Conservation (phyloP, 1,140 invertebrate genomes). For the Trissolcus basalis region DNA sequence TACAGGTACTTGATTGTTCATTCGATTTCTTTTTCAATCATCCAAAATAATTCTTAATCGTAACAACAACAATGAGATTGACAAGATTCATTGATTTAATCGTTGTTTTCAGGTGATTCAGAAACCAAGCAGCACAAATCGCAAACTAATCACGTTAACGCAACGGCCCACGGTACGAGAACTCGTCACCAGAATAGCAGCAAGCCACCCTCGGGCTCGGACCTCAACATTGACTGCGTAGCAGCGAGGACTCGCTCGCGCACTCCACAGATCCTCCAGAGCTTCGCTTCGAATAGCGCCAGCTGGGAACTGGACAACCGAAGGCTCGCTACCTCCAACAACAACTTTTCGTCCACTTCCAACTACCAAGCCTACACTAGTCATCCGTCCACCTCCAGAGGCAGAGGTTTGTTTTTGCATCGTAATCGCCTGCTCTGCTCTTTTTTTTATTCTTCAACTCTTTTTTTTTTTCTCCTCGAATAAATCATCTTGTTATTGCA, state of each 20-base stretch:
- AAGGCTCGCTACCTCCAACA: slow-evolving; percentile 62
- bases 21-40: slow-evolving; percentile 7
- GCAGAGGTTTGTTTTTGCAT: slow-evolving; percentile 71
- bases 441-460: background rate
- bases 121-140: slow-evolving; percentile 71
- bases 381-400: slow-evolving; percentile 73
- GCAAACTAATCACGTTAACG: slow-evolving; percentile 65
- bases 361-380: slow-evolving; percentile 63
- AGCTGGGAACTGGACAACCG: slow-evolving; percentile 61
- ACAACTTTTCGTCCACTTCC: slow-evolving; percentile 61
- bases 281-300: slow-evolving; percentile 56
- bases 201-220: slow-evolving; percentile 63
- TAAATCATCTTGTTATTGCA: too few relatives aligned
- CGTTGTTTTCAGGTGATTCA: slow-evolving; percentile 53
- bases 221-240: slow-evolving; percentile 71
- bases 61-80: too few relatives aligned
- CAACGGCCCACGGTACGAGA: slow-evolving; percentile 64
- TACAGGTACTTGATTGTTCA: slow-evolving; percentile 64
- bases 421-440: too few relatives aligned
- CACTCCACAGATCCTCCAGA: slow-evolving; percentile 69
- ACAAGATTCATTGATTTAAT: too few relatives aligned
- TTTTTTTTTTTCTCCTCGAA: too few relatives aligned
- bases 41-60: background rate
- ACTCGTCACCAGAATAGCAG: slow-evolving; percentile 53
- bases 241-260: slow-evolving; percentile 73